phyloP scores from a whole-genome alignment of 2,113 vertebrate genomes.

The Caretta caretta region DNA sequence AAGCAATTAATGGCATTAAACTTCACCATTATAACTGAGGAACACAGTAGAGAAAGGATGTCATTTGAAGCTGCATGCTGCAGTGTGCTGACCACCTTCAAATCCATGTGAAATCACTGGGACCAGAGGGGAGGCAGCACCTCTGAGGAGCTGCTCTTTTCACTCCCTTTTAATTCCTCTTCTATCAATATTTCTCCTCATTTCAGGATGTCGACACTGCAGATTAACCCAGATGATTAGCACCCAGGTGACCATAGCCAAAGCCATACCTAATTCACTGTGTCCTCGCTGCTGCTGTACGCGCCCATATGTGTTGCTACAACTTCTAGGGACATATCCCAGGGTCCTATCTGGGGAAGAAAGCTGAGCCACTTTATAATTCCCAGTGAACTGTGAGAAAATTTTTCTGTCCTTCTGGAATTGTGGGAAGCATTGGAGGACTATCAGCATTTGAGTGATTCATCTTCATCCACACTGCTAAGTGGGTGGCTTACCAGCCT shows the following conservation, averaged over 20 bases:
- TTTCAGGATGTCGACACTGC: background rate
- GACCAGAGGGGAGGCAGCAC: background rate
- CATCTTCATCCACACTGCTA: background rate
- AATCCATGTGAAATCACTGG: background rate
- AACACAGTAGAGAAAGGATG: background rate
- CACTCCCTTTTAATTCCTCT: background rate
- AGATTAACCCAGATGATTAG: background rate
- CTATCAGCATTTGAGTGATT: background rate
- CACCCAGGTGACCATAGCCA: background rate
- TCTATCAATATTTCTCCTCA: background rate
- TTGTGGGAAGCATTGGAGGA: background rate
- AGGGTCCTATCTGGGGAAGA: background rate
- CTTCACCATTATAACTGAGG: background rate
- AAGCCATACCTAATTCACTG: background rate
- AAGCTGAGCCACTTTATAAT: background rate
- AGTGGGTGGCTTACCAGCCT: background rate
- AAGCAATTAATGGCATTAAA: background rate
- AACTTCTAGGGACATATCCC: background rate
- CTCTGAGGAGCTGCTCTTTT: background rate
- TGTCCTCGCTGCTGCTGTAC: background rate
- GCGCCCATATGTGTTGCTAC: background rate
- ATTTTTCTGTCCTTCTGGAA: background rate
- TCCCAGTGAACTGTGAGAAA: too few relatives aligned
- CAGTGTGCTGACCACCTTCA: background rate
- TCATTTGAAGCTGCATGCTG: background rate